These are phyloP conservation scores for Pyrgilauda ruficollis DNA, from an alignment of 2,113 vertebrate species.

Conservation along the genomic window DNA sequence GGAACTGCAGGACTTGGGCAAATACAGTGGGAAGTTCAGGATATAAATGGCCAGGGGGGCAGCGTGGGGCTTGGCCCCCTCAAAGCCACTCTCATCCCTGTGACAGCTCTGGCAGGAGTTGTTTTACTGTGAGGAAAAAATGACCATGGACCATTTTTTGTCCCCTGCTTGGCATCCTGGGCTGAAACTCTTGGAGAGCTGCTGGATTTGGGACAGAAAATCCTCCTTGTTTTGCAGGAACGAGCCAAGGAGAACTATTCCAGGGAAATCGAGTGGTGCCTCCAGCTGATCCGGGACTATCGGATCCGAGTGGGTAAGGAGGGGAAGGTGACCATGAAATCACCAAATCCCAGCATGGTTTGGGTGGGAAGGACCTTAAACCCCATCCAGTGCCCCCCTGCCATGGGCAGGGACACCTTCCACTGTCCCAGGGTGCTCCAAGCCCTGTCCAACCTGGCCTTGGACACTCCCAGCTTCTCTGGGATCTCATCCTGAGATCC, in stretches of 20 bases:
- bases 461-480: not conserved
- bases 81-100: accelerated
- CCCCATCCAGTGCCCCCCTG: not conserved
- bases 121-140: not conserved
- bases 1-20: not conserved
- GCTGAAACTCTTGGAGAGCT: accelerated
- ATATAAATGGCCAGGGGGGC: accelerated
- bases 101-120: not conserved
- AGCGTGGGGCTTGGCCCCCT: too few species aligned
- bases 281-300: constrained; percentile 86
- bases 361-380: not conserved
- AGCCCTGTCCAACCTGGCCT: accelerated
- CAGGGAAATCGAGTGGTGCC: constrained; percentile 80
- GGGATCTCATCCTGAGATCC: not conserved
- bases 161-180: not conserved
- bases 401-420: not conserved
- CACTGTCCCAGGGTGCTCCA: not conserved
- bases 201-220: accelerated
- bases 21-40: accelerated
- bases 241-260: constrained; percentile 80
- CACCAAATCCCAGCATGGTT: not conserved
- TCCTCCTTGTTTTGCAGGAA: constrained; percentile 58
- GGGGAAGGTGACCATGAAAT: not conserved
- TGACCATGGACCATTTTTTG: accelerated
- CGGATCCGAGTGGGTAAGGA: constrained; percentile 81